Base-by-base conservation (phyloP, 64 coral and sea anemone species). In the Anthopleura sola region DNA sequence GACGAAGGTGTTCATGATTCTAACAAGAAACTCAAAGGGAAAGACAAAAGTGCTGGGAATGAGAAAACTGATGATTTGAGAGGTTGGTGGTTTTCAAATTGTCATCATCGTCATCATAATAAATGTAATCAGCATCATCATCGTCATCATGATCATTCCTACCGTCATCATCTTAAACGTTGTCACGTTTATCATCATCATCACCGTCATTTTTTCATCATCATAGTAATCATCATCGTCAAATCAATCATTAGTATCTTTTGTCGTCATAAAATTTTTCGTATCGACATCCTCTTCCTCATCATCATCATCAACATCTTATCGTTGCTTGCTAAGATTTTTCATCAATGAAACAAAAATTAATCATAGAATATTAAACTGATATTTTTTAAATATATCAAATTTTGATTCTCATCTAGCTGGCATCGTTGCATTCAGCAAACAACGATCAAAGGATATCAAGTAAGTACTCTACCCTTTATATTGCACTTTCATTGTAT, bases 391-490 rank as follows among this genome's bases (percentile, higher is more conserved):
- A n/a, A n/a, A n/a, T n/a, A n/a, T n/a, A n/a, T n/a, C n/a, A n/a
- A n/a, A n/a, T n/a, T n/a, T n/a, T n/a, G n/a, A n/a, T n/a, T n/a
- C n/a, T n/a, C n/a, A n/a, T 58, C 24, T 60, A 83, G 82, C 82
- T 58, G 82, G 82, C 14, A 83, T 83, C n/a, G 47, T 56, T 56
- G 48, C 82, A 13, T 83, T 83, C 9, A 94, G 85, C 24, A 94
- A 91, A 66, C 93, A 94, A 69, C 55, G 93, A 91, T 39, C 93
- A 44, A 94, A 90, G 46, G 93, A 94, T 21, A 82, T 94, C 23
- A 94, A 94, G 93, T 94, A 87, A 86, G 93, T 84, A 31, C 37
- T 79, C 38, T 79, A 23, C 34, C 18, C 3, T 44, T n/a, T 26
- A 24, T 62, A 3, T 58, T 58, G 55, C 18, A 17, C 21, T 17